phyloP scores from a whole-genome alignment of 2,888 invertebrate genomes.

The Stenchaetothrips biformis region DNA sequence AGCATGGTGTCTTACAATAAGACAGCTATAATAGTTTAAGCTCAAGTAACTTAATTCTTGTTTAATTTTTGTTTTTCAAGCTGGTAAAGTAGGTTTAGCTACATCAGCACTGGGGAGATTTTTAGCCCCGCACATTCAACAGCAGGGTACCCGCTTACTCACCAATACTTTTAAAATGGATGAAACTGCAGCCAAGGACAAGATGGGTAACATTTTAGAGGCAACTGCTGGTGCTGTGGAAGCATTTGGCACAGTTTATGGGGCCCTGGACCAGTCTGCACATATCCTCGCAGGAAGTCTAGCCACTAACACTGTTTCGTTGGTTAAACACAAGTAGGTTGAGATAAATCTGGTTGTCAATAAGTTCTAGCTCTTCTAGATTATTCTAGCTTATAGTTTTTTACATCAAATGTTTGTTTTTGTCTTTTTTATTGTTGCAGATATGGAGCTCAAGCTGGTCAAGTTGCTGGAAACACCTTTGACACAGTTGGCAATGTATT shows the following conservation, averaged over 20 bases:
- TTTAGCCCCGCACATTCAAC: constrained; percentile 63
- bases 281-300: constrained; percentile 58
- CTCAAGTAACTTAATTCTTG: not conserved
- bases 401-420: constrained; percentile 19
- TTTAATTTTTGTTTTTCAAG: constrained; percentile 41
- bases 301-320: constrained; percentile 66
- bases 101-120: constrained; percentile 61
- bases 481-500: constrained; percentile 66
- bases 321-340: constrained; percentile 66
- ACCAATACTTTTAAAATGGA: constrained; percentile 54
- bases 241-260: constrained; percentile 65
- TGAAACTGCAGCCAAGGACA: constrained; percentile 52
- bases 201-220: constrained; percentile 56
- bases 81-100: constrained; percentile 58
- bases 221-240: constrained; percentile 67
- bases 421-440: constrained; percentile 45
- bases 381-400: constrained; percentile 20
- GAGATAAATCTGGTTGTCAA: not conserved
- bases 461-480: constrained; percentile 60
- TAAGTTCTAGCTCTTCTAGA: constrained; percentile 26
- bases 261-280: constrained; percentile 66
- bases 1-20: not conserved
- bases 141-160: constrained; percentile 57
- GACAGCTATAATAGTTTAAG: not conserved
- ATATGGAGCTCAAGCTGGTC: constrained; percentile 63